Evolutionary conservation across 2,797 vertebrate species (phyloP), one percentile per base, ranked within the genome.

Genomic region (Buphagus erythrorhynchus): DNA sequence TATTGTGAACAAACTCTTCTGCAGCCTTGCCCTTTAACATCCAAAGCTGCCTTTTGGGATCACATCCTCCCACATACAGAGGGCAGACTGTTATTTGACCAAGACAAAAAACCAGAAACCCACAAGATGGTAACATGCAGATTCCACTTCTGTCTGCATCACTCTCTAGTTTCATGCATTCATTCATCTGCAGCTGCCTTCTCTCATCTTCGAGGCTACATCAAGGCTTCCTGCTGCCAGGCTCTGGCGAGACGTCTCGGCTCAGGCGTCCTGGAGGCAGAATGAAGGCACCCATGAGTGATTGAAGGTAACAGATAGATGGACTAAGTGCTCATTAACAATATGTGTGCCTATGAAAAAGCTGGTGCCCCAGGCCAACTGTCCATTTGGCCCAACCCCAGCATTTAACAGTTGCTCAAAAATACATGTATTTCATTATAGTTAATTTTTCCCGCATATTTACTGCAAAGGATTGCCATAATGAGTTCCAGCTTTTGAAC

Each of bases 271-370:
- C 42, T 68, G 71, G 79, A 93, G 74, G 66, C 58, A 93, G 84
- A 95, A 80, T 43, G 63, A 68, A 80, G 93, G 91, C 48, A 93
- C 46, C 88, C 93, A 66, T 19, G 72, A 75, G 86, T 94, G 93
- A 96, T 82, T 90, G 96, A 96, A 97, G 83, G 93, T 93, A 97
- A 96, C 94, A 97, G 92, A 89, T 85, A 95, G 97, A 92, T 42
- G 35, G 67, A 51, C 76, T 91, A 90, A 92, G 74, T 57, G 55
- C 59, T 96, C 90, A 86, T 81, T 92, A 94, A 84, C 75, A 88
- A 76, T 93, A 43, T 0, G 1, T 72, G 36, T 75, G 78, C 49
- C 62, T 85, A 66, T 59, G 88, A 87, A 93, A 93, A 93, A 69
- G 69, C 58, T 75, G 66, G 43, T 83, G 67, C 89, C 62, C n/a